Base-by-base conservation (phyloP, 2,113 vertebrate species). In the Silurus glanis region DNA sequence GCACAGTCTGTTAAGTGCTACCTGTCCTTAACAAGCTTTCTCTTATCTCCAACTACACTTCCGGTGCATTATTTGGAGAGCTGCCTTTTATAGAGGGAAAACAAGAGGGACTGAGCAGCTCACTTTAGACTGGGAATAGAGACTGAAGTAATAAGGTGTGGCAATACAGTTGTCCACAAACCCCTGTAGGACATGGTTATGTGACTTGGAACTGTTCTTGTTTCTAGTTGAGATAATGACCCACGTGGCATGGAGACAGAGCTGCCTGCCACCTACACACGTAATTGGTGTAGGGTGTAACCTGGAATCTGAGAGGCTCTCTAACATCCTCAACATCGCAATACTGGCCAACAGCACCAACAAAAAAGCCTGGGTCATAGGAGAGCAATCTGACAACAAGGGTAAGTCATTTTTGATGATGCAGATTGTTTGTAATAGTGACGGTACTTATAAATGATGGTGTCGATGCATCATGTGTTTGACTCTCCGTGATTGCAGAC, bases 221-320 rank as follows among this genome's bases (percentile, higher is more conserved):
- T 75, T 66, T 25, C 45, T 90, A 99, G 98, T 98, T 93, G 98
- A 99, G 92, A 91, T 99, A 76, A 98, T 99, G 98, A 94, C 97
- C 0, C 98, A 97, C 0, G 96, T 97, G 9, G 96, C 97, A 0
- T 99, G 98, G 98, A 97, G 97, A 86, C 95, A 98, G 91, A 99
- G 98, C 13, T 90, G 94, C 0, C 94, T 99, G 89, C 95, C 97
- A 78, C 93, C 95, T 58, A 94, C 91, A 8, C 95, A 89, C 76
- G 97, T 99, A 89, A 94, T 99, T 2, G 98, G 98, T 85, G 95
- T 94, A 21, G 98, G 98, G 45, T 97, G 97, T 90, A 99, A 98
- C 90, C 94, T 99, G 88, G 97, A 98, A 87, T 97, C 97, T 0
- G 94, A 96, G 91, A 95, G 98, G 76, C 95, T 99, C 25, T 95